Percentiles rank a stretch among this genome's conserved stretches.
Conservation (phyloP, 2,113 vertebrate species). For the Noctilio leporinus region DNA sequence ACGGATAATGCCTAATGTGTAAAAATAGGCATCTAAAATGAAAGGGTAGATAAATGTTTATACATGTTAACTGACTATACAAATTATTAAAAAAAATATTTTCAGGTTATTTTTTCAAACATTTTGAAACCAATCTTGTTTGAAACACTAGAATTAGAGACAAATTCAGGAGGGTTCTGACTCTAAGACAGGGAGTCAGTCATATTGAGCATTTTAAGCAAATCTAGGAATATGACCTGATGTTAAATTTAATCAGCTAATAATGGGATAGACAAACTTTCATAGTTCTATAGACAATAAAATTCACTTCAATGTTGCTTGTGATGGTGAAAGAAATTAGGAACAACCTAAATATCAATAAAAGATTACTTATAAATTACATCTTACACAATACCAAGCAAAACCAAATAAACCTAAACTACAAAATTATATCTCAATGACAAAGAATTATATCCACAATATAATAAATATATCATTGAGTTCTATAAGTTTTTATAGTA, state of each 20-base stretch:
- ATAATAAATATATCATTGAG: neutral
- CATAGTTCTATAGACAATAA: neutral
- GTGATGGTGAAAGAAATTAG: neutral
- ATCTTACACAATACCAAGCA: neutral
- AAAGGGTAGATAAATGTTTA: constrained; percentile 14
- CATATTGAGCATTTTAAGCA: neutral
- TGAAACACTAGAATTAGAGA: neutral
- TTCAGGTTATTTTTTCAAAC: too few species aligned
- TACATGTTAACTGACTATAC: neutral
- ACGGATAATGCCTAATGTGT: neutral
- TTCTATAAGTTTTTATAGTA: neutral
- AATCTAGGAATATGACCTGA: neutral
- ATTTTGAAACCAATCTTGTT: neutral
- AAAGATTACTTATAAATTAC: neutral
- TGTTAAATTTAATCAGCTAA: neutral
- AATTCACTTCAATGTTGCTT: neutral
- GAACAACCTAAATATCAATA: neutral
- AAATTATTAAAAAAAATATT: neutral
- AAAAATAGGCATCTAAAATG: neutral
- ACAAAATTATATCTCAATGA: neutral
- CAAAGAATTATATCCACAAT: neutral
- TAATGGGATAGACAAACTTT: neutral
- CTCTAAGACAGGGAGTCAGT: neutral
- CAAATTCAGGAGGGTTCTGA: neutral
- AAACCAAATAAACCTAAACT: neutral